Conservation (phyloP, 2,888 invertebrate genomes). For the Thyatira batis region DNA sequence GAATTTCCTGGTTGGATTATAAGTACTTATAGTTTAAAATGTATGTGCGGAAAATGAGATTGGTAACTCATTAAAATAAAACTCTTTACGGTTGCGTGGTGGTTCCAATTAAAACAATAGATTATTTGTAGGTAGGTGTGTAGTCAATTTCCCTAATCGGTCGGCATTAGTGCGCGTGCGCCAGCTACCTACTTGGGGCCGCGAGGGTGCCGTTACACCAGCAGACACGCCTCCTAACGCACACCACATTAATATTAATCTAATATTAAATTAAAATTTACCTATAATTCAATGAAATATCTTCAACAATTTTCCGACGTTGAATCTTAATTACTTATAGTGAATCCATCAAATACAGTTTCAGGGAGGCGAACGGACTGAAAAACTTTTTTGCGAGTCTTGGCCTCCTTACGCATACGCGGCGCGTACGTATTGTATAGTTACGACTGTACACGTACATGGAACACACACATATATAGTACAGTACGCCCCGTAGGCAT, state of each 20-base stretch:
- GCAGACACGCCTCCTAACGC: conserved; percentile 65
- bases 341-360: conserved; percentile 17
- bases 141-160: conserved; percentile 67
- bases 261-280: conserved; percentile 15
- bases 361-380: conserved; percentile 31
- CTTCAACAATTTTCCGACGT: background rate
- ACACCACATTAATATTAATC: conserved; percentile 28
- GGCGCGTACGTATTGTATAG: conserved; percentile 18
- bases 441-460: conserved; percentile 32
- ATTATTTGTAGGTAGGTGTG: conserved; percentile 44
- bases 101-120: conserved; percentile 56
- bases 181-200: conserved; percentile 67
- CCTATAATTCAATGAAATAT: conserved; percentile 8
- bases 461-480: conserved; percentile 34
- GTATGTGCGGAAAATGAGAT: conserved; percentile 33
- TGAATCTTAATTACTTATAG: conserved; percentile 7
- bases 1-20: conserved; percentile 5
- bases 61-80: conserved; percentile 39
- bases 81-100: conserved; percentile 34
- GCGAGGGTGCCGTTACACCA: conserved; percentile 62
- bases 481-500: conserved; percentile 39
- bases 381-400: conserved; percentile 53
- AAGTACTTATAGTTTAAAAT: conserved; percentile 9
- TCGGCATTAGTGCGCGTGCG: conserved; percentile 46
- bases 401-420: conserved; percentile 49